A percentile compares a stretch with the other conserved stretches of the same genome.
phyloP scores from a whole-genome alignment of 2,888 invertebrate genomes.

The Rhogogaster chlorosoma region DNA sequence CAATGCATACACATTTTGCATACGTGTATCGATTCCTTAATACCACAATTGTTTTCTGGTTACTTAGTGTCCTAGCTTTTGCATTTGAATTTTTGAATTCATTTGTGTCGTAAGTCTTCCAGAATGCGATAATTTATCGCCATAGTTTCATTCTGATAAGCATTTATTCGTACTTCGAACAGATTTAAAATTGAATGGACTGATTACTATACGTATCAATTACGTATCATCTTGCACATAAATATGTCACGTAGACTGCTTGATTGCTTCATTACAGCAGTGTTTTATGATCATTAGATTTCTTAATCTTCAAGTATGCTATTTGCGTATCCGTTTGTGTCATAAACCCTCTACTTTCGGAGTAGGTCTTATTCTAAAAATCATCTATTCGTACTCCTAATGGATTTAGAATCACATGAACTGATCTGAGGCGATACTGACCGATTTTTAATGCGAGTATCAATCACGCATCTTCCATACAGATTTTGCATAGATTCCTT shows the following conservation, averaged over 20 bases:
- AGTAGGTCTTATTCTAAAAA: not conserved
- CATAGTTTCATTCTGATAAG: not conserved
- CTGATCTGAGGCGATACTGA: not conserved
- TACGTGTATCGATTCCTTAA: too few species aligned
- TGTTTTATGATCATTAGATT: not conserved
- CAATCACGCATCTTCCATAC: too few species aligned
- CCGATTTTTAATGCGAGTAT: too few species aligned
- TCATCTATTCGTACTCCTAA: not conserved
- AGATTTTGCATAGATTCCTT: too few species aligned
- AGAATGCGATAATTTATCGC: not conserved
- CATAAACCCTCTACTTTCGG: not conserved
- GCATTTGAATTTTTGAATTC: not conserved
- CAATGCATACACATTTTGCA: too few species aligned
- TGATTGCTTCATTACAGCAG: not conserved
- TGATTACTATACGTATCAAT: too few species aligned
- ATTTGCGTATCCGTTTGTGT: not conserved
- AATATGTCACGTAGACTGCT: not conserved
- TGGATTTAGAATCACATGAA: not conserved
- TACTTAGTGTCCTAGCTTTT: not conserved
- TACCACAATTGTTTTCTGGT: too few species aligned
- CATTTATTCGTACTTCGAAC: not conserved
- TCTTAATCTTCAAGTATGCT: not conserved
- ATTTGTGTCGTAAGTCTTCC: not conserved
- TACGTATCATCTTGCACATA: not conserved
- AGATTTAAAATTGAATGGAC: not conserved